A percentile compares a stretch with the other conserved stretches of the same genome.
Evolutionary conservation across 1,140 invertebrate species (phyloP).

Genomic region (Monomorium pharaonis): DNA sequence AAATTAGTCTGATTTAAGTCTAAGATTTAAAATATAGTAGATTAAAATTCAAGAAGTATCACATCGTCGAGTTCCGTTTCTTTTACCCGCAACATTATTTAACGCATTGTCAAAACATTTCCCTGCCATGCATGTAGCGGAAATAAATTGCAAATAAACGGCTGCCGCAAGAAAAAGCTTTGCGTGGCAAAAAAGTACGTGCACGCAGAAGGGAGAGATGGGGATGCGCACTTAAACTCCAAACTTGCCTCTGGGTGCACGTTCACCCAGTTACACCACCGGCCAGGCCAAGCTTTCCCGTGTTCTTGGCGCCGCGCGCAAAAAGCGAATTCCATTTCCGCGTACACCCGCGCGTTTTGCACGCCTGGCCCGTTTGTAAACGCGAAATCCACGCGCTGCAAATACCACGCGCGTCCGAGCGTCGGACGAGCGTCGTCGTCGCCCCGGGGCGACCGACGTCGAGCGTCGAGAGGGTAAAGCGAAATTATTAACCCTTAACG

Average conservation of each 20-base stretch:
- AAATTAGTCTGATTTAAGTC: neutral
- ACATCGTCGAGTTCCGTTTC: neutral
- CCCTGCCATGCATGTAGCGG: neutral
- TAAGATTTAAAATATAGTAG: neutral
- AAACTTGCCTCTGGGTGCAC: conserved; percentile 5
- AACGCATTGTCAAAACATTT: neutral
- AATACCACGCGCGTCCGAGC: conserved; percentile 34
- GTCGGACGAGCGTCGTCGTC: neutral
- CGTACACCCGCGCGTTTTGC: conserved; percentile 33
- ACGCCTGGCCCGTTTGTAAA: conserved; percentile 46
- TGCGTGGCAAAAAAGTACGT: neutral
- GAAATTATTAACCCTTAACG: conserved; percentile 37
- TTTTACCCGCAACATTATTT: neutral
- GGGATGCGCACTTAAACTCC: conserved; percentile 29
- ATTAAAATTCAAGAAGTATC: neutral
- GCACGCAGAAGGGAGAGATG: neutral
- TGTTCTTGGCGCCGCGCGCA: neutral
- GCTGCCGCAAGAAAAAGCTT: neutral
- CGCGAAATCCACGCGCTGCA: conserved; percentile 53
- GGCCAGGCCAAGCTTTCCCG: neutral
- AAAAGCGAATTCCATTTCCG: conserved; percentile 54
- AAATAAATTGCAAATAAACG: conserved; percentile 23
- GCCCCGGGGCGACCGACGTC: neutral
- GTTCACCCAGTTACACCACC: conserved; percentile 38
- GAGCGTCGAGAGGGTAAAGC: conserved; percentile 11